A percentile compares a stretch with the other conserved stretches of the same genome.
These are phyloP conservation scores for Odontomyia ornata DNA, from an alignment of 2,888 invertebrate genomes.

Conservation along the genomic window DNA sequence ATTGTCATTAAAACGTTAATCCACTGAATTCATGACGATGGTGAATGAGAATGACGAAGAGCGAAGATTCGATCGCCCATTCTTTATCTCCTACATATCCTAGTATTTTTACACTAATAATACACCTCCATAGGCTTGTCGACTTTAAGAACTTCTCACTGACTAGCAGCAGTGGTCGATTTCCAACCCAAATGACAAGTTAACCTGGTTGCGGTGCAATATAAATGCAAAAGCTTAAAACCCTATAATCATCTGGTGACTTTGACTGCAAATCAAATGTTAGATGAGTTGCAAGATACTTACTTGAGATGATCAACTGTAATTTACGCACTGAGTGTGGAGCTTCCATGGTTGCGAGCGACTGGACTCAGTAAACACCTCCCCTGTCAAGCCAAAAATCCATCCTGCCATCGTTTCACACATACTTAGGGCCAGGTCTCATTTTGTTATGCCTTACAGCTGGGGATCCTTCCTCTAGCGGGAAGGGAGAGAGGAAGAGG, in stretches of 20 bases:
- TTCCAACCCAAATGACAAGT: slow-evolving; percentile 84
- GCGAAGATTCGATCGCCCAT: slow-evolving; percentile 45
- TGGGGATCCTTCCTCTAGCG: no score
- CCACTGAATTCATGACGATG: slow-evolving; percentile 16
- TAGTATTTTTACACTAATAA: slow-evolving; percentile 83
- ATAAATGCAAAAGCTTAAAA: slow-evolving; percentile 91
- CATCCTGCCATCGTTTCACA: no score
- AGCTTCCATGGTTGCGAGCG: no score
- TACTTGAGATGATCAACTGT: slow-evolving; percentile 95
- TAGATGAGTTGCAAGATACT: slow-evolving; percentile 92
- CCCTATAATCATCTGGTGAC: slow-evolving; percentile 78
- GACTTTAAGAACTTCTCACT: slow-evolving; percentile 93
- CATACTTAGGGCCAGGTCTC: no score
- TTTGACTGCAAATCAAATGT: slow-evolving; percentile 86
- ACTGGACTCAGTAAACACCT: no score
- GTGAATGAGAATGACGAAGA: slow-evolving; percentile 37
- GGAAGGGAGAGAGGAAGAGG: no score
- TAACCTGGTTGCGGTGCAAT: slow-evolving; percentile 87
- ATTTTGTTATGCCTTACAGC: no score
- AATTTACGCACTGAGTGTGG: slow-evolving; percentile 52
- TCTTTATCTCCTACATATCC: slow-evolving; percentile 50
- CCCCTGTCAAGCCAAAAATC: no score
- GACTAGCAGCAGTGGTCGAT: slow-evolving; percentile 89
- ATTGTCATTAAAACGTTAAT: no score
- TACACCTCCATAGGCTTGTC: slow-evolving; percentile 97